Base-by-base conservation (phyloP, 1,140 invertebrate genomes). In the Helicoverpa armigera region DNA sequence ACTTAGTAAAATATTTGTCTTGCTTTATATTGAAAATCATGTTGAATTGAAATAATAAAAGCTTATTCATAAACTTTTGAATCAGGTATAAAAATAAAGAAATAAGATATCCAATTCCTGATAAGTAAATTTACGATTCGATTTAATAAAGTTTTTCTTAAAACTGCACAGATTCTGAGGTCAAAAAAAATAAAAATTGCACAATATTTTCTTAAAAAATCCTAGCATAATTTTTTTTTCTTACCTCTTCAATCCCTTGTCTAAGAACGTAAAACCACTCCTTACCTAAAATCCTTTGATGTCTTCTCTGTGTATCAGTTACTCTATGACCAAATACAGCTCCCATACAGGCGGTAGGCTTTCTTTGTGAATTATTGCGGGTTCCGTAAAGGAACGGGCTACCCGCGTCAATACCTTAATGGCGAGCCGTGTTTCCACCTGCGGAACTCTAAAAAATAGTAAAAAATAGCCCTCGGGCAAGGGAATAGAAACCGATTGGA, bases 301-400 rank as follows among this genome's bases (percentile, higher is more conserved):
- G 75, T 16, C 29, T 29, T 10, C 31, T 83, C 80, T 80, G 63
- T 82, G 10, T 51, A 16, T 53, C 7, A 48, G 63, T 75, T 89
- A 87, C 69, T 87, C 87, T 86, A 60, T 86, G 84, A n/a, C 63
- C 16, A 75, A 87, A 86, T 77, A 86, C 84, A 81, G 88, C 85
- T 89, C 84, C 78, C 83, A 87, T 90, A 90, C 90, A 88, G 88
- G 86, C 70, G 79, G 89, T 85, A 85, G 86, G 88, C 83, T 87
- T 90, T 91, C 90, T 91, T 94, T 94, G 92, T 92, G 88, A 94
- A 94, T 92, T 94, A 94, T 94, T 90, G 90, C 91, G 89, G 89
- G 88, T 84, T 83, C 84, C 87, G 85, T 74, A 85, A 76, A 76
- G 83, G 61, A 77, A 29, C 85, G 83, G 83, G 83, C 79, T 84